Percentiles rank a stretch among this genome's conserved stretches.
Conservation (phyloP, 92 coral and sea anemone species). For the Metridium senile region DNA sequence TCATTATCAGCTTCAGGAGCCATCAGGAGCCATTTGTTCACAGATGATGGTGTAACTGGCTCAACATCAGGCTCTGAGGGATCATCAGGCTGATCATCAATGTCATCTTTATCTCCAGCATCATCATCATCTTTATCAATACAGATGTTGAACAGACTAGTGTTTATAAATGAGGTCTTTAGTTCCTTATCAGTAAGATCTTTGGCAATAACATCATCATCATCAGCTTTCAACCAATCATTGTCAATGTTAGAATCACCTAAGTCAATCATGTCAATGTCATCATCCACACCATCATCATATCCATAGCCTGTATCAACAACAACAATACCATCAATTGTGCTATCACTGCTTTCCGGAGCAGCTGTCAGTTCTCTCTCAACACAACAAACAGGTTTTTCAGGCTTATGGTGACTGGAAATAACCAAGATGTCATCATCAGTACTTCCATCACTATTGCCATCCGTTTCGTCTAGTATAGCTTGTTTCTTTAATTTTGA, state of each 20-base stretch:
- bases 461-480: constrained; percentile 16
- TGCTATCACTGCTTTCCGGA: constrained; percentile 4
- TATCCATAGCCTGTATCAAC: constrained; percentile 15
- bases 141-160: constrained; percentile 1
- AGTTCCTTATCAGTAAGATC: background rate
- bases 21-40: background rate
- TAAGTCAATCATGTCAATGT: constrained; percentile 12
- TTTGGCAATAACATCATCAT: background rate
- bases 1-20: no score
- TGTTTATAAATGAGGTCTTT: background rate
- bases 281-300: constrained; percentile 34
- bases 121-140: constrained; percentile 1
- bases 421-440: constrained; percentile 85
- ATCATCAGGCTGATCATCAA: background rate
- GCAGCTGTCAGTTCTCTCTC: background rate
- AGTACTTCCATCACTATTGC: background rate
- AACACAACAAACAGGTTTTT: constrained; percentile 13
- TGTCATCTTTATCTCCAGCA: background rate
- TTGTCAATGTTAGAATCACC: constrained; percentile 16
- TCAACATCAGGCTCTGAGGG: background rate
- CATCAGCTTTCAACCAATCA: background rate
- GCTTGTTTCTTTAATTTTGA: background rate
- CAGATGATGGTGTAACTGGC: background rate
- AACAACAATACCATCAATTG: constrained; percentile 8
- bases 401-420: constrained; percentile 56